A percentile compares a stretch with the other conserved stretches of the same genome.
These are phyloP conservation scores for Aplochiton taeniatus DNA, from an alignment of 2,797 vertebrate species.

Conservation along the genomic window DNA sequence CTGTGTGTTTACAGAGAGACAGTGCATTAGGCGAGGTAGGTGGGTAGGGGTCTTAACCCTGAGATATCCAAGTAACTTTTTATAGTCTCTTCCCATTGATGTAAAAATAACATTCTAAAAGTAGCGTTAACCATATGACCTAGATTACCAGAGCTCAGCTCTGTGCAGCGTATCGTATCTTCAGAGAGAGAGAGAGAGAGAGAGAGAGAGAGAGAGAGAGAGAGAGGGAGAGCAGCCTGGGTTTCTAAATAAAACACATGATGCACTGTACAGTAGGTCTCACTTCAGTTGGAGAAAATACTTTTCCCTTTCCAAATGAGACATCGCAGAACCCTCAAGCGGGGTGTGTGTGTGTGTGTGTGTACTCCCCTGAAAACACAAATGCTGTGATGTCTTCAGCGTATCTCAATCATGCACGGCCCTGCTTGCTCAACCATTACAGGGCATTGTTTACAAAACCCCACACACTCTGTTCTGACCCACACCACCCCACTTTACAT, in stretches of 20 bases:
- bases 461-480: too few relatives aligned
- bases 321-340: slow-evolving; percentile 7
- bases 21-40: background rate
- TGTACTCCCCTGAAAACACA: too few relatives aligned
- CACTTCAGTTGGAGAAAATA: background rate
- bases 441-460: too few relatives aligned
- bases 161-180: background rate
- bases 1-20: background rate
- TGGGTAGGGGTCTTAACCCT: background rate
- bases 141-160: slow-evolving; percentile 2
- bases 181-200: background rate
- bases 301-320: background rate
- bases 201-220: background rate
- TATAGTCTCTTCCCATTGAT: background rate
- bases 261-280: background rate
- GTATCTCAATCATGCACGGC: too few relatives aligned
- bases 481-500: too few relatives aligned
- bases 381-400: too few relatives aligned
- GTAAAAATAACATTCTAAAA: too few relatives aligned
- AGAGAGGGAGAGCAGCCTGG: background rate
- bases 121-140: slow-evolving; percentile 9
- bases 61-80: background rate
- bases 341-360: background rate
- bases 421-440: too few relatives aligned
- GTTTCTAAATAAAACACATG: background rate